These are phyloP conservation scores for Rhamnusium bicolor DNA, from an alignment of 2,888 invertebrate species.

Conservation along the genomic window DNA sequence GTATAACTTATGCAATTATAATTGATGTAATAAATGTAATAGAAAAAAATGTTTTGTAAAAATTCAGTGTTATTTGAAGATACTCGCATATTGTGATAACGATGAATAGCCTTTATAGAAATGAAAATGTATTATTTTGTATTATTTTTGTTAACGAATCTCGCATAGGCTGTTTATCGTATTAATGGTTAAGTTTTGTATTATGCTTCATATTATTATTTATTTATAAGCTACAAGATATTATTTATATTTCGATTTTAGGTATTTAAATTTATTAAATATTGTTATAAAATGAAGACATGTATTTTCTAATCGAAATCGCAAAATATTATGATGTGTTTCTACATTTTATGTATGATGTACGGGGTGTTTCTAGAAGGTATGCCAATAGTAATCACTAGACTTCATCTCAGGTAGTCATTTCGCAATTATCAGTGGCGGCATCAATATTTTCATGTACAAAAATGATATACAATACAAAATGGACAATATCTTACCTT, in stretches of 20 bases:
- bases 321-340: not conserved
- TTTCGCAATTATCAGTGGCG: no score
- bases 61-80: constrained; percentile 60
- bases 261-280: constrained; percentile 23
- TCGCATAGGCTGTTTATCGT: constrained; percentile 59
- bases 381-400: no score
- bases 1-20: constrained; percentile 42
- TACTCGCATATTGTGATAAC: constrained; percentile 70
- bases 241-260: constrained; percentile 29
- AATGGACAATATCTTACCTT: no score
- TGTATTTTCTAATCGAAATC: not conserved
- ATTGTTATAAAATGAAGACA: constrained; percentile 2
- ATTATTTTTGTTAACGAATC: constrained; percentile 51
- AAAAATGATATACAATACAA: no score
- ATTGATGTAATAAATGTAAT: constrained; percentile 42
- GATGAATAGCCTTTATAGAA: constrained; percentile 58
- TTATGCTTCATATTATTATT: constrained; percentile 51
- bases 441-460: no score
- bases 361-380: no score
- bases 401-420: no score
- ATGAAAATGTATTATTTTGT: constrained; percentile 47
- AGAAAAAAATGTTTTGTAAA: constrained; percentile 30
- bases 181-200: constrained; percentile 59
- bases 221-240: constrained; percentile 45
- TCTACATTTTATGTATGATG: not conserved